Evolutionary conservation across 2,797 vertebrate species (phyloP), one percentile per base, ranked within the genome.

Genomic region (Phalanger gymnotis): DNA sequence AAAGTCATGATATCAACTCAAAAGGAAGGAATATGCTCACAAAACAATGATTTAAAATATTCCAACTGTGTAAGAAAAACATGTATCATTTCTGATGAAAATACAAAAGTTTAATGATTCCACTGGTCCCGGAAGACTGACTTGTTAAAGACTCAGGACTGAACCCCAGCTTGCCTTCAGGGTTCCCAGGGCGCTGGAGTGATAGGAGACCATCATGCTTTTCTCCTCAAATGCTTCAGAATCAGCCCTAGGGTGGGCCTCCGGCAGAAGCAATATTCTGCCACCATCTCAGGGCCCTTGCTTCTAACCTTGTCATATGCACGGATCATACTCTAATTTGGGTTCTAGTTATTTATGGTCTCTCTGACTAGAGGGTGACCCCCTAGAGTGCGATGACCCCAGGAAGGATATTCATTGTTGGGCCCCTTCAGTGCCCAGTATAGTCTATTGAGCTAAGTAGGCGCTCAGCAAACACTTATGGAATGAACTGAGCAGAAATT

Each of bases 11-110:
- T 7, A 12, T 90, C 53, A 61, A 28, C 25, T 31, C 34, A 66
- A 89, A 92, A 66, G n/a, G 53, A 28, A 93, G 58, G 91, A 31
- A 47, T n/a, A 27, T 93, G 6, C n/a, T 90, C 40, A 28, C 30
- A 55, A 90, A 13, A 47, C 28, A 92, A 91, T 13, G 5, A 28
- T 56, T 92, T 89, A 53, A 96, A 94, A 95, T 90, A n/a, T 56
- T 56, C 55, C 54, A 27, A 73, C 34, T 81, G 31, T 66, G 22
- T 91, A 31, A 52, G 91, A 25, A 31, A 40, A 91, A 90, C 3
- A 92, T 51, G 19, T 47, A 31, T 3, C 28, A 73, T 91, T 95
- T 51, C 89, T 40, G 27, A 30, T 16, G 92, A 93, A 93, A 90
- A 53, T 2, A 81, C 40, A 87, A 51, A 87, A 87, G 40, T 27